phyloP scores from a whole-genome alignment of 1,140 invertebrate species.

The Heterodera schachtii region DNA sequence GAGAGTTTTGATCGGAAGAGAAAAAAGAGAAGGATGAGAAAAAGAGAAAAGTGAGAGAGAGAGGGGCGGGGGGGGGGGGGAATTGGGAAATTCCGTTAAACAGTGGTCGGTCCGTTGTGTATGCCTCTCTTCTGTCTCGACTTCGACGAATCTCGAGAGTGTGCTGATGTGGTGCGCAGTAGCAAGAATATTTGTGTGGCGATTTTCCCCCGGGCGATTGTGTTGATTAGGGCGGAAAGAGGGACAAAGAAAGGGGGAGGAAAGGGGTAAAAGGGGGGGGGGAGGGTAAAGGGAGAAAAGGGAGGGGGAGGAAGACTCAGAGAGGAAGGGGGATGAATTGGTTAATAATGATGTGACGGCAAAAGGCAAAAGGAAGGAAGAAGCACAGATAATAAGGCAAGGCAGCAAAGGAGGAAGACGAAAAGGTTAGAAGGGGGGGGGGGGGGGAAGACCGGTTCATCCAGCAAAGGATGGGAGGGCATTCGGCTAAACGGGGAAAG shows the following conservation, averaged over 20 bases:
- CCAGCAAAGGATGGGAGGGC: not conserved
- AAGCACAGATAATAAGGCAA: not conserved
- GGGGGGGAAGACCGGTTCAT: not conserved
- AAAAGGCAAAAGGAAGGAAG: not conserved
- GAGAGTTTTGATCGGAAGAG: not conserved
- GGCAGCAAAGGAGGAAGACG: not conserved
- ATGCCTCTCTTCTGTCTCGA: not conserved
- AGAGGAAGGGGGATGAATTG: not conserved
- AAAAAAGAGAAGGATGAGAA: not conserved
- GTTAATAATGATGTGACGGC: not conserved
- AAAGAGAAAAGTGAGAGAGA: not conserved
- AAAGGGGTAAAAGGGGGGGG: not conserved
- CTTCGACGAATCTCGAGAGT: not conserved
- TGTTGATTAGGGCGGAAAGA: not conserved
- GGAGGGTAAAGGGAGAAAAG: not conserved
- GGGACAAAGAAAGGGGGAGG: not conserved
- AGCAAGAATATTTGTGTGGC: not conserved
- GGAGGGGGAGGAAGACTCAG: not conserved
- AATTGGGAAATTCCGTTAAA: not conserved
- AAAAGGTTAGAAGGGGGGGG: not conserved
- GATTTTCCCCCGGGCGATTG: not conserved
- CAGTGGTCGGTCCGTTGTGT: not conserved
- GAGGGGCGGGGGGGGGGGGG: not conserved
- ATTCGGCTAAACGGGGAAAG: slow-evolving; percentile 2
- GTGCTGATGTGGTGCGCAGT: not conserved